Evolutionary conservation across 1,140 invertebrate species (phyloP), one percentile per base, ranked within the genome.

Genomic region (Uloborus diversus): DNA sequence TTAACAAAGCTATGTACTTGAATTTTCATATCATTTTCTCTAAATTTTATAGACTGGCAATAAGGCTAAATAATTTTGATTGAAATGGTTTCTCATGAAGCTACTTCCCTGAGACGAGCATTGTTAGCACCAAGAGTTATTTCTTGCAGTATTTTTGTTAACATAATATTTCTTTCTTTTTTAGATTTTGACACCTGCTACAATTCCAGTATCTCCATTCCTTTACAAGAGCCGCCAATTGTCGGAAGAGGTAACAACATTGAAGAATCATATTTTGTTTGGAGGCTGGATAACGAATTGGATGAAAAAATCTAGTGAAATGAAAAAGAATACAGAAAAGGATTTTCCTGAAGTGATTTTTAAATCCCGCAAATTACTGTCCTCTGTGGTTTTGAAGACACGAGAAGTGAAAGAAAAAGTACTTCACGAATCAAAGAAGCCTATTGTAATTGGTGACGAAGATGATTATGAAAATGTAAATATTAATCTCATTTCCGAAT

Each of bases 391-490:
- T 5, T 32, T 61, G 14, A 17, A 32, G 17, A 13, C 2, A 1
- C 17, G 20, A 11, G 23, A 7, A 11, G 25, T 17, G 13, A 59
- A 57, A 4, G 2, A 14, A n/a, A 27, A 28, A 4, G 5, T 23
- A 25, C 25, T 37, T 13, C 17, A 47, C 37, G 28, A 0, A 30
- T 9, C 35, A 2, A 62, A 62, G 25, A 3, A n/a, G n/a, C 17
- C 57, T 28, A 49, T 75, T 14, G 25, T 75, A 4, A 30, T 75
- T 23, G 37, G 37, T 4, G 57, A 47, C 20, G 57, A 75, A 4
- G 70, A 75, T 27, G 70, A 75, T 32, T 75, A 75, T 23, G n/a
- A 32, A 0, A 75, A 62, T 25, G 70, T 75, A 28, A 62, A 57
- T 57, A 9, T 0, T 5, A 11, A 42, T 42, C 47, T 28, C 23